Conservation (phyloP, 2,888 invertebrate species). For the Elegia similella region DNA sequence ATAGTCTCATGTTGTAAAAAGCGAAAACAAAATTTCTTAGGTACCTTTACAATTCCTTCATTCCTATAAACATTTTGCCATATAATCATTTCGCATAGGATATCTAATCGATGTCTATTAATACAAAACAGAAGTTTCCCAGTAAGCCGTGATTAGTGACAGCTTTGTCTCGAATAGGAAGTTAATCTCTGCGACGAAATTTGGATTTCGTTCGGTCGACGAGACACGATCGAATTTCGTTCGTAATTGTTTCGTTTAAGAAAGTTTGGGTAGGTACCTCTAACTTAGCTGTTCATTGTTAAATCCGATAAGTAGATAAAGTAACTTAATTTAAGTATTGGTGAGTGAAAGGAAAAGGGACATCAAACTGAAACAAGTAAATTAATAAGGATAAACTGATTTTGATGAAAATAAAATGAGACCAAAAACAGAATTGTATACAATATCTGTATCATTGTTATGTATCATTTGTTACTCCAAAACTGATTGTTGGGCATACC, state of each 20-base stretch:
- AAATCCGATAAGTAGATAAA: background rate
- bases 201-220: background rate
- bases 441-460: too few species aligned
- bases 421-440: too few species aligned
- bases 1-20: too few species aligned
- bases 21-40: too few species aligned
- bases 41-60: too few species aligned
- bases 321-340: background rate
- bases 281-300: background rate
- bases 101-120: conserved; percentile 20
- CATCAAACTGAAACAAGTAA: too few species aligned
- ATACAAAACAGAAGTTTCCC: conserved; percentile 23
- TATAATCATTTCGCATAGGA: too few species aligned
- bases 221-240: background rate
- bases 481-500: too few species aligned
- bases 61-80: too few species aligned
- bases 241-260: background rate
- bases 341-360: background rate
- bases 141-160: conserved; percentile 23
- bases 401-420: too few species aligned
- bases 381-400: too few species aligned
- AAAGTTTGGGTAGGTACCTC: background rate
- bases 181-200: conserved; percentile 20
- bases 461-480: too few species aligned
- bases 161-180: conserved; percentile 25